Conservation (phyloP, 2,113 vertebrate species). For the Serilophus lunatus region DNA sequence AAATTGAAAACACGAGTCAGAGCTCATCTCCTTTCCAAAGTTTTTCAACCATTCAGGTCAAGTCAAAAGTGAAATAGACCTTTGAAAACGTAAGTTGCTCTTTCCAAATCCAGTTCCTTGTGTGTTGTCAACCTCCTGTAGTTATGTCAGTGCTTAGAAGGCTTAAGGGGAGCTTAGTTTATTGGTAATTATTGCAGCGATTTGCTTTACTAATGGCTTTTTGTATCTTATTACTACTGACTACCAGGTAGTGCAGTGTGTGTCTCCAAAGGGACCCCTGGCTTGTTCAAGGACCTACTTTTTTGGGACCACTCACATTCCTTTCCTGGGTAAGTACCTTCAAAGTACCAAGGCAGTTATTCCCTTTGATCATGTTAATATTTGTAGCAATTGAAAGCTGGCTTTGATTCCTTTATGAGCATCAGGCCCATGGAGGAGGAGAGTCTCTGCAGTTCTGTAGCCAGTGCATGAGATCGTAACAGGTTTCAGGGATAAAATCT, state of each 20-base stretch:
- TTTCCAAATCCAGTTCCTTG: neutral
- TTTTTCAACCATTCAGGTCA: constrained; percentile 34
- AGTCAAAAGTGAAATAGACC: constrained; percentile 48
- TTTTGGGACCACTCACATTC: constrained; percentile 87
- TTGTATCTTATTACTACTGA: neutral
- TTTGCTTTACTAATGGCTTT: neutral
- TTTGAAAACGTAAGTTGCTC: constrained; percentile 52
- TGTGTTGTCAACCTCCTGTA: constrained; percentile 16
- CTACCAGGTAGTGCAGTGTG: constrained; percentile 88
- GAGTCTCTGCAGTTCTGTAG: neutral
- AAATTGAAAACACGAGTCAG: constrained; percentile 33
- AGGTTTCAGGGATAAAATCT: neutral
- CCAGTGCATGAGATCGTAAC: neutral
- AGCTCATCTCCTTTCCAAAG: constrained; percentile 51
- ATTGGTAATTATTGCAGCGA: neutral
- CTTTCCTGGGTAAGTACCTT: constrained; percentile 85
- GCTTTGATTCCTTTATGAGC: neutral
- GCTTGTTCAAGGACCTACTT: constrained; percentile 94
- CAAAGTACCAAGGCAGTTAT: neutral
- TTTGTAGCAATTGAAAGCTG: neutral
- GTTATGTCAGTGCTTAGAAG: constrained; percentile 29
- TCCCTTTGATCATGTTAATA: neutral
- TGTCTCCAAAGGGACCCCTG: constrained; percentile 89
- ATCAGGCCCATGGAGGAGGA: neutral
- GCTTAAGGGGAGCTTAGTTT: neutral